Percentiles rank a stretch among this genome's conserved stretches.
These are phyloP conservation scores for Pseudoatta argentina DNA, from an alignment of 1,140 invertebrate genomes.

Conservation along the genomic window DNA sequence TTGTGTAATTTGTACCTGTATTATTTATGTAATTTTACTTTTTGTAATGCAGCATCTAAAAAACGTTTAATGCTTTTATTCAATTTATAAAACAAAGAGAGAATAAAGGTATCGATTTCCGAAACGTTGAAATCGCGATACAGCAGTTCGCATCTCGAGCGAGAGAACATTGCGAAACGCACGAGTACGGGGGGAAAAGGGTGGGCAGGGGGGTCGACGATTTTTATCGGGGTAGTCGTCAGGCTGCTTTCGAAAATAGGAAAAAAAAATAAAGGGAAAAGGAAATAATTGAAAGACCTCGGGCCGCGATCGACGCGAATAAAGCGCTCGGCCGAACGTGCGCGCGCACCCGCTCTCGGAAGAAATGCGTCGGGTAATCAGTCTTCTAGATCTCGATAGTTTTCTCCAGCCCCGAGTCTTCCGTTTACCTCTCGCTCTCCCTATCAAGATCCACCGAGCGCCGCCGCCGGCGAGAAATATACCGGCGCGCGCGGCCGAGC, in stretches of 20 bases:
- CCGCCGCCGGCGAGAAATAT: conserved; percentile 58
- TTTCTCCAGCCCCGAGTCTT: conserved; percentile 55
- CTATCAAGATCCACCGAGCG: conserved; percentile 59
- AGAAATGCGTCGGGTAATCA: conserved; percentile 62
- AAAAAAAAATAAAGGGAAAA: background rate
- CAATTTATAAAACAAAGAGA: background rate
- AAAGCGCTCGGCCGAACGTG: conserved; percentile 26
- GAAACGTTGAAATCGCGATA: background rate
- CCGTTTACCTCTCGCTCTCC: conserved; percentile 50
- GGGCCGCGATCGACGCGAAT: conserved; percentile 55
- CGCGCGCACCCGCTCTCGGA: conserved; percentile 21
- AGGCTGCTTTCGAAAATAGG: conserved; percentile 29
- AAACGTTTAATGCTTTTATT: background rate
- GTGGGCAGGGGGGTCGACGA: background rate
- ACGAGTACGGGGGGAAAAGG: background rate
- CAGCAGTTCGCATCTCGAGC: background rate
- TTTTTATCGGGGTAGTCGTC: conserved; percentile 42
- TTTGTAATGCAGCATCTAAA: background rate
- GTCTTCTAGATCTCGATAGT: conserved; percentile 65
- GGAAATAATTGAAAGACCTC: conserved; percentile 61
- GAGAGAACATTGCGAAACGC: background rate
- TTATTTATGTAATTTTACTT: too few relatives aligned
- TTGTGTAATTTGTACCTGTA: too few relatives aligned
- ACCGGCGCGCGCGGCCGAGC: conserved; percentile 46
- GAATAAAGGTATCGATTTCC: background rate